Base-by-base conservation (phyloP, 2,113 vertebrate genomes). In the Chamaea fasciata region DNA sequence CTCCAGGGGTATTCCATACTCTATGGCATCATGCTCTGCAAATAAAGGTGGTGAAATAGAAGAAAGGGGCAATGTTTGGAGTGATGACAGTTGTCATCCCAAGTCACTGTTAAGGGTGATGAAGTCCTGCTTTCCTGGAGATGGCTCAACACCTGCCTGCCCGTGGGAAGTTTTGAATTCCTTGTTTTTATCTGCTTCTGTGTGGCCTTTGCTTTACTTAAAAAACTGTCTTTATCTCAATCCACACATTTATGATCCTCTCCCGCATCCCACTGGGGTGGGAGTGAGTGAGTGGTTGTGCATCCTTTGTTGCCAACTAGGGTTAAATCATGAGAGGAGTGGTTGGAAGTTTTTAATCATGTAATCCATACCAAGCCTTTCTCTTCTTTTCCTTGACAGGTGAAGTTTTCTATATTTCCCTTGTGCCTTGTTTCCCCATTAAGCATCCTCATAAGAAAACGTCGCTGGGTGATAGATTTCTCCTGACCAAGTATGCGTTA, bases 181-280 rank as follows among this genome's bases (percentile, higher is more conserved):
- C 11, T 73, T 50, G 35, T 57, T 65, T 65, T 73, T 4, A 31
- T 80, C 52, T 33, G 7, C 22, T 23, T 42, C 9, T 44, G 12
- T 12, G 2, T 50, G 17, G 9, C 14, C 67, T 73, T 80, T 64
- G 9, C 50, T 50, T 57, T 27, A 33, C 21, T 65, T 50, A 14
- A 15, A 71, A 56, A 56, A 35, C 14, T 41, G 9, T 35, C 49
- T 35, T 63, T 64, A 13, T 42, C 17, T 56, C 49, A 80, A 22
- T 2, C 6, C 17, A 71, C 0, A 0, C 9, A 64, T 79, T 39
- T 87, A 6, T 31, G 21, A 42, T 56, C 13, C 24, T 78, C 20
- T 73, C 15, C 42, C 31, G 35, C 15, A 57, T 42, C 14, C 42
- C 42, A 50, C 26, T 0, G 0, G 11, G 4, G 9, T 57, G 18